phyloP scores from a whole-genome alignment of 2,113 vertebrate species.

The Corythornis madagascariensis region DNA sequence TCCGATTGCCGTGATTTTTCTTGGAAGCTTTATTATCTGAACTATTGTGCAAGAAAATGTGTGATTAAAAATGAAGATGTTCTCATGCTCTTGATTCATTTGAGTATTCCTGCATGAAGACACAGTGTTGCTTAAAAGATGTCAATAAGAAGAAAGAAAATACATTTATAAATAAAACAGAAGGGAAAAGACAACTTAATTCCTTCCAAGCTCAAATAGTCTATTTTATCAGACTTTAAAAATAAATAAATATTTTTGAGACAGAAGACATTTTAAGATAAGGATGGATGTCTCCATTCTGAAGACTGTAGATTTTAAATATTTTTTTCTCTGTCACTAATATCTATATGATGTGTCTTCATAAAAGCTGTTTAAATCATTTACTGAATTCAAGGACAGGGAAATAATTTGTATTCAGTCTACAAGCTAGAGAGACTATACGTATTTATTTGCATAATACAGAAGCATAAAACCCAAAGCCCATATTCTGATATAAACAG shows the following conservation, averaged over 20 bases:
- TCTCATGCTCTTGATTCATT: neutral
- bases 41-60: neutral
- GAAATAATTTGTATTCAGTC: neutral
- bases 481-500: slow-evolving; percentile 16
- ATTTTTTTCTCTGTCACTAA: neutral
- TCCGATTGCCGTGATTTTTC: neutral
- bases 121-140: neutral
- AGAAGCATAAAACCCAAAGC: neutral
- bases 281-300: neutral
- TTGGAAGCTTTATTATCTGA: neutral
- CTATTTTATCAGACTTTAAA: neutral
- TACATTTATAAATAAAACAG: neutral
- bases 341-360: neutral
- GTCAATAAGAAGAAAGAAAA: neutral
- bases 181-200: neutral
- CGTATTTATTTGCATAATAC: slow-evolving; percentile 33
- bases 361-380: neutral
- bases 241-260: neutral
- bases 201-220: neutral
- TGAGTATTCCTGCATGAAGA: neutral
- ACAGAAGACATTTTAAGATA: neutral
- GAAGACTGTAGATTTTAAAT: neutral
- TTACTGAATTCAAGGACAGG: neutral
- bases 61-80: slow-evolving; percentile 26
- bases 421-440: neutral